Base-by-base conservation (phyloP, 2,113 vertebrate species). In the Rutilus rutilus region DNA sequence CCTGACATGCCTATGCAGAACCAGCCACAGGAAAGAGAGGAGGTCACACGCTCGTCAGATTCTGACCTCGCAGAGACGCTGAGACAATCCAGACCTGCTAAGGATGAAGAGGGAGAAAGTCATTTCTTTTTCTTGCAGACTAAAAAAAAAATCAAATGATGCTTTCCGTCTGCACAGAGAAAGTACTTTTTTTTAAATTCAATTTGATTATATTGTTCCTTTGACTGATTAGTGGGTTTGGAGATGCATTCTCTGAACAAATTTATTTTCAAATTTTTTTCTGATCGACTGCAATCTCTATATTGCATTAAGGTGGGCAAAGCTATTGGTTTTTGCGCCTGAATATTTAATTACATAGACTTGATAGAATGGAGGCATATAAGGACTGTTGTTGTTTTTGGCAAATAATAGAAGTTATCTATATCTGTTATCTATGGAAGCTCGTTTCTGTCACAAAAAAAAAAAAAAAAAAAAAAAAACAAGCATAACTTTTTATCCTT, bases 81-180 rank as follows among this genome's bases (percentile, higher is more conserved):
- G 93, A 94, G 91, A 92, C 78, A 91, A 74, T 91, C 87, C 93
- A 95, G 93, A 91, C 80, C 88, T 79, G 27, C 89, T 59, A 42
- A 87, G 62, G 80, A 86, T 80, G 84, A 84, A 84, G 69, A 88
- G 82, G 81, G 78, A 82, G 69, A 86, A 85, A 85, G n/a, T 42
- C 57, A 84, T 73, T 86, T 87, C 79, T 65, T 57, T 85, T 65
- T 67, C 47, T 30, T 54, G 33, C 33, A 50, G 82, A 42, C 76
- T 54, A 78, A 78, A 36, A 30, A 30, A n/a, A 79, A 60, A 23
- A 39, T 17, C 5, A 65, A 30, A 67, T 81, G 39, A 65, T 65
- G 60, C 60, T 30, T 47, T 82, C 79, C 27, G 45, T 82, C 79
- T 82, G 79, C 17, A 64, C 57, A 19, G 15, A 52, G 50, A 50